These are phyloP conservation scores for Drosophila pandora DNA, from an alignment of 1,140 invertebrate species.

Conservation along the genomic window DNA sequence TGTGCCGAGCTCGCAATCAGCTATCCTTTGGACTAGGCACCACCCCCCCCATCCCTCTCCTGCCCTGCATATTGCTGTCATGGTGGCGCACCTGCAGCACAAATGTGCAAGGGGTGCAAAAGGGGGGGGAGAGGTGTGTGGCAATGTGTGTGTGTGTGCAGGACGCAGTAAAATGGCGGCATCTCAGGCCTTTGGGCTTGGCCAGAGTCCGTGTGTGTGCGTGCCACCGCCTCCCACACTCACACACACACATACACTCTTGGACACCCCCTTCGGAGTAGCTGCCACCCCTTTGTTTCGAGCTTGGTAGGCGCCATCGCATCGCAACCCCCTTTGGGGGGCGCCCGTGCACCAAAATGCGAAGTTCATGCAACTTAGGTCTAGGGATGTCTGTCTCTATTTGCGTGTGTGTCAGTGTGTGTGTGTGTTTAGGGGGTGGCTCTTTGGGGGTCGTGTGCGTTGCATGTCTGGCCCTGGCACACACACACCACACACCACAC, in stretches of 20 bases:
- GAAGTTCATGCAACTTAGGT: conserved; percentile 56
- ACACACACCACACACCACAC: conserved; percentile 10
- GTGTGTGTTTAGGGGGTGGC: conserved; percentile 3
- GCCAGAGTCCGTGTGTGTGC: conserved; percentile 54
- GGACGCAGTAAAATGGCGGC: conserved; percentile 76
- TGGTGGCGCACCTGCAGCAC: conserved; percentile 67
- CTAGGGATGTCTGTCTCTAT: conserved; percentile 46
- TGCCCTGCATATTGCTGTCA: background rate
- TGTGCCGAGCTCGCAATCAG: conserved; percentile 66
- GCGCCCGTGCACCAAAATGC: conserved; percentile 34
- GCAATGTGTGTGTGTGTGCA: conserved; percentile 24
- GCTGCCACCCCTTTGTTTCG: conserved; percentile 17
- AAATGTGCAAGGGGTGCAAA: conserved; percentile 56
- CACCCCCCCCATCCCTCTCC: background rate
- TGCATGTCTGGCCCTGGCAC: conserved; percentile 28
- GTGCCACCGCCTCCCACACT: conserved; percentile 13
- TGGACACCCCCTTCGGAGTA: background rate
- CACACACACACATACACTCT: background rate
- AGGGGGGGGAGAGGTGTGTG: background rate
- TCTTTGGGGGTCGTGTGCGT: conserved; percentile 29
- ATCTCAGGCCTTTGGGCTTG: conserved; percentile 60
- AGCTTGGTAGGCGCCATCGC: conserved; percentile 31
- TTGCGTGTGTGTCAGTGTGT: conserved; percentile 12
- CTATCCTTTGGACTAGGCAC: conserved; percentile 41
- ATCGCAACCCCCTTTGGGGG: background rate